Conservation (phyloP, 2,797 vertebrate genomes). For the Fundulus diaphanus region DNA sequence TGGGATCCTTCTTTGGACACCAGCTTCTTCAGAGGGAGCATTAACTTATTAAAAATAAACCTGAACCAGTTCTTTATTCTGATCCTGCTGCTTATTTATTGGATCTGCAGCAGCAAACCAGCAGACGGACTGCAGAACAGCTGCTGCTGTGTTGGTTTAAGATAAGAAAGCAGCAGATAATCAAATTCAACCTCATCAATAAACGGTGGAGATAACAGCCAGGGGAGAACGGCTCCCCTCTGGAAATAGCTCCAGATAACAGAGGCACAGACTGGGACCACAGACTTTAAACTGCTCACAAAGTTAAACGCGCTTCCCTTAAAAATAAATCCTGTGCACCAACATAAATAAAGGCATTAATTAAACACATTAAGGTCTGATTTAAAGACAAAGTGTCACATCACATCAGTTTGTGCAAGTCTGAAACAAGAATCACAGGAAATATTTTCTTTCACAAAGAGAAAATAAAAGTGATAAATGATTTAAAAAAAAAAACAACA, state of each 20-base stretch:
- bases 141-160: conserved; percentile 71
- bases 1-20: background rate
- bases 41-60: background rate
- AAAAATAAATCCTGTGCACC: background rate
- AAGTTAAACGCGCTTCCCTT: background rate
- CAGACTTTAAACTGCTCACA: too few relatives aligned
- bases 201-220: conserved; percentile 56
- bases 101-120: conserved; percentile 1
- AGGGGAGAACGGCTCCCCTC: conserved; percentile 28
- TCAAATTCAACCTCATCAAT: conserved; percentile 71
- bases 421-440: background rate
- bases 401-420: conserved; percentile 49
- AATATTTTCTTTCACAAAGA: conserved; percentile 32
- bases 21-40: background rate
- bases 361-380: conserved; percentile 17
- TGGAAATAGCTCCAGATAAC: conserved; percentile 56
- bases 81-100: background rate
- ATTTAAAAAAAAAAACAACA: conserved; percentile 39
- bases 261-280: background rate
- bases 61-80: background rate
- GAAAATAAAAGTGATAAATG: conserved; percentile 11
- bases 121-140: conserved; percentile 29
- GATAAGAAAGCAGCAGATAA: conserved; percentile 77
- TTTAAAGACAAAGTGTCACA: conserved; percentile 32
- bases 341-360: background rate